phyloP scores from a whole-genome alignment of 1,140 invertebrate species.

The Drosophila nannoptera region DNA sequence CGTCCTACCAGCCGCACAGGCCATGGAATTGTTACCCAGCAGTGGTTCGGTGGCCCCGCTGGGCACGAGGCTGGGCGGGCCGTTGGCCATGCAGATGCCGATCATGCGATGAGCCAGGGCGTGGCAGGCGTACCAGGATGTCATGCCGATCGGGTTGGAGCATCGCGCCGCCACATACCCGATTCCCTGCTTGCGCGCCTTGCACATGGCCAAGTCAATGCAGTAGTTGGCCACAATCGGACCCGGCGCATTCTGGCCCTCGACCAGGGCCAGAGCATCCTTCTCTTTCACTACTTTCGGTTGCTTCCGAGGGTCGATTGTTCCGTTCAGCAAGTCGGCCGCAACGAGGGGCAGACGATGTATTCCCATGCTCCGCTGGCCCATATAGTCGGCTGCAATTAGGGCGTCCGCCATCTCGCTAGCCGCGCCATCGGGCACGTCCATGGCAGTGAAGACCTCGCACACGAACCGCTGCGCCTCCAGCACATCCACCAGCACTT shows the following conservation, averaged over 20 bases:
- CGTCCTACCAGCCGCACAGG: constrained; percentile 85
- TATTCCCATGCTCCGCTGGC: constrained; percentile 93
- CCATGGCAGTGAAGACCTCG: constrained; percentile 43
- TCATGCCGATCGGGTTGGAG: constrained; percentile 82
- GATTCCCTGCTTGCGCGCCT: constrained; percentile 88
- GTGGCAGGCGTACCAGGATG: constrained; percentile 89
- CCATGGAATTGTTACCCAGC: constrained; percentile 92
- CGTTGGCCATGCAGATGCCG: constrained; percentile 94
- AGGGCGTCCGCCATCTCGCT: constrained; percentile 86
- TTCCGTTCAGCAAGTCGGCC: constrained; percentile 33
- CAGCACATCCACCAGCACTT: constrained; percentile 28
- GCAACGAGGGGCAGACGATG: constrained; percentile 42
- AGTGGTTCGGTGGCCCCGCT: constrained; percentile 86
- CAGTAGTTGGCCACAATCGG: constrained; percentile 92
- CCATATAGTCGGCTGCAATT: constrained; percentile 89
- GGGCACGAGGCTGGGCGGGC: constrained; percentile 90
- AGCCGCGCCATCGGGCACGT: constrained; percentile 80
- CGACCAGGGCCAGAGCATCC: constrained; percentile 87
- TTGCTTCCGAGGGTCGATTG: constrained; percentile 68
- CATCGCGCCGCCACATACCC: constrained; percentile 89
- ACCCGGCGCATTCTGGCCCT: constrained; percentile 90
- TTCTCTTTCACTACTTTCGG: constrained; percentile 85
- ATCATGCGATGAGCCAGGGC: constrained; percentile 88
- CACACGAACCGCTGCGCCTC: constrained; percentile 45
- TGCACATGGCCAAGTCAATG: constrained; percentile 91